These are phyloP conservation scores for Venturia canescens DNA, from an alignment of 1,140 invertebrate species.

Conservation along the genomic window DNA sequence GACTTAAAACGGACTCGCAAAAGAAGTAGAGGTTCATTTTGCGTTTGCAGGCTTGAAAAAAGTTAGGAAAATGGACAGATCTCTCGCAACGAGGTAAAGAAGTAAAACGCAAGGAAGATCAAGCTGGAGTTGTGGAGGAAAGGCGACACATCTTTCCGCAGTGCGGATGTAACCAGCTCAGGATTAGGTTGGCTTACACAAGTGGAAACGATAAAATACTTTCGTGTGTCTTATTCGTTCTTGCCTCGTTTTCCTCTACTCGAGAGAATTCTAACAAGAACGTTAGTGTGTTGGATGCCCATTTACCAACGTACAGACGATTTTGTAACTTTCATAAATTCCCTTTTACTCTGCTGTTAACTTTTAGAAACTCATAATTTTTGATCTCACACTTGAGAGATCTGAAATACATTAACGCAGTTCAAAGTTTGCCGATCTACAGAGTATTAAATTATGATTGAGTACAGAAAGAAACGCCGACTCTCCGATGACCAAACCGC, in stretches of 20 bases:
- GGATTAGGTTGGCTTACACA: constrained; percentile 42
- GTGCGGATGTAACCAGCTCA: constrained; percentile 42
- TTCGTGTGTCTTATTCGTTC: constrained; percentile 10
- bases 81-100: neutral
- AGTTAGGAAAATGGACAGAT: neutral
- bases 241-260: neutral
- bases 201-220: constrained; percentile 39
- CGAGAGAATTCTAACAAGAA: neutral
- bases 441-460: neutral
- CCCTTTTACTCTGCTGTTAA: neutral
- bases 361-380: neutral
- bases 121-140: constrained; percentile 16
- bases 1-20: neutral
- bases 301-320: neutral
- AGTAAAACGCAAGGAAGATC: neutral
- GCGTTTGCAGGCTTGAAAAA: neutral
- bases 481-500: no score
- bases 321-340: neutral
- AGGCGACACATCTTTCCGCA: constrained; percentile 46
- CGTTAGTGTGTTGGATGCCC: neutral
- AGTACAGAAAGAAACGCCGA: no score
- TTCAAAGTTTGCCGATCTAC: neutral
- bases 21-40: neutral
- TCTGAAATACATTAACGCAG: neutral
- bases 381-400: no score